These are phyloP conservation scores for Monochamus alternatus DNA, from an alignment of 2,888 invertebrate species.

Conservation along the genomic window DNA sequence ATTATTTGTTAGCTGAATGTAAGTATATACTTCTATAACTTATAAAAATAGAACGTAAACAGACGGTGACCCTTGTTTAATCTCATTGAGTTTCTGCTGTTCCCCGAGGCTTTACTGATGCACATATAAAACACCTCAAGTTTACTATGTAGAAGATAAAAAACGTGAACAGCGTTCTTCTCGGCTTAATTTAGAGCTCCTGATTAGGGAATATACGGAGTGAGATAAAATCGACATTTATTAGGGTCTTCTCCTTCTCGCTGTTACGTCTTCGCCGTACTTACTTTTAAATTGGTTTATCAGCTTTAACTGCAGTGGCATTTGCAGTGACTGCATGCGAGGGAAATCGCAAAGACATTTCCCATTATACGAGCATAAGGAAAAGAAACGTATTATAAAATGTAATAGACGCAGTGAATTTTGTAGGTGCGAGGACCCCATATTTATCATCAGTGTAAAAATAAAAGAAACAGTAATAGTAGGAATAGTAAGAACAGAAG, in stretches of 20 bases:
- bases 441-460: too few species aligned
- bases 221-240: constrained; percentile 27
- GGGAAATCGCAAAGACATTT: too few species aligned
- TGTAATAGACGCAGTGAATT: too few species aligned
- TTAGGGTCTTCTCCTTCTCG: constrained; percentile 13
- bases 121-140: constrained; percentile 26
- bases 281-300: constrained; percentile 14
- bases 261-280: background rate
- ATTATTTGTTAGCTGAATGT: too few species aligned
- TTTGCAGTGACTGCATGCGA: background rate
- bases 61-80: constrained; percentile 2
- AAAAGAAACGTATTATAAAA: too few species aligned
- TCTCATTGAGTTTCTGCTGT: background rate
- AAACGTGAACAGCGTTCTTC: constrained; percentile 16
- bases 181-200: constrained; percentile 15
- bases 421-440: too few species aligned
- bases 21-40: too few species aligned
- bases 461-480: too few species aligned
- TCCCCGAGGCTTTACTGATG: background rate
- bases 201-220: constrained; percentile 26
- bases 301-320: background rate
- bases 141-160: constrained; percentile 18
- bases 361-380: too few species aligned
- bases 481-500: too few species aligned
- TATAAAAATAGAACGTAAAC: background rate